These are phyloP conservation scores for Anoplophora glabripennis DNA, from an alignment of 1,140 invertebrate genomes.

Conservation along the genomic window DNA sequence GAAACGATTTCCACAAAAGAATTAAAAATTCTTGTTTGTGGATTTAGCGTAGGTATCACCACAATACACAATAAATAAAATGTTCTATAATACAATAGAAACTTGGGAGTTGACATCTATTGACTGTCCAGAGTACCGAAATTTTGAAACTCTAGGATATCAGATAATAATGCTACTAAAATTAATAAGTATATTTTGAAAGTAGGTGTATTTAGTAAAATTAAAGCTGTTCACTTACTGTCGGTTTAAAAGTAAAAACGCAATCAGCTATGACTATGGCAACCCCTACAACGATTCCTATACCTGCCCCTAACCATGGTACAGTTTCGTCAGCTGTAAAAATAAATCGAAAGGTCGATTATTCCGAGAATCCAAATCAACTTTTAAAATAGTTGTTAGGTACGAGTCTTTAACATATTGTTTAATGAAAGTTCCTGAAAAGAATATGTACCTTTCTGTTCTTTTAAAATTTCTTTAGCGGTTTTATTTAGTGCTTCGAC, in stretches of 20 bases:
- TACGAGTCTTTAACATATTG: background rate
- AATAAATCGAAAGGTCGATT: slow-evolving; percentile 44
- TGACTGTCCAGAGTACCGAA: too few relatives aligned
- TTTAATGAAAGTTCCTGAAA: too few relatives aligned
- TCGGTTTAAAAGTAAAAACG: slow-evolving; percentile 63
- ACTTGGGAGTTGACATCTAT: too few relatives aligned
- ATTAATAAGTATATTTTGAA: too few relatives aligned
- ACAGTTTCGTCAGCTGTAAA: slow-evolving; percentile 64
- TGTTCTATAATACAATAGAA: too few relatives aligned
- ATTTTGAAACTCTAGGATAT: too few relatives aligned
- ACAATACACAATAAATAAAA: too few relatives aligned
- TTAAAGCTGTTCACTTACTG: slow-evolving; percentile 54
- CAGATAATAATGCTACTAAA: too few relatives aligned
- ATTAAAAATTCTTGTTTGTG: too few relatives aligned
- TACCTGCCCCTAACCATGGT: slow-evolving; percentile 71
- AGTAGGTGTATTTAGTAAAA: slow-evolving; percentile 4
- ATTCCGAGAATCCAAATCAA: background rate
- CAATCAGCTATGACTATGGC: slow-evolving; percentile 69
- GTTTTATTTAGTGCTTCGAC: slow-evolving; percentile 63
- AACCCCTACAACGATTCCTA: slow-evolving; percentile 71
- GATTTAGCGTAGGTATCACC: too few relatives aligned
- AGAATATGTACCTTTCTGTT: slow-evolving; percentile 39
- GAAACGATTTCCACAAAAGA: too few relatives aligned
- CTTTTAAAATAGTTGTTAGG: background rate
- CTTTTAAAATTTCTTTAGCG: slow-evolving; percentile 59